phyloP scores from a whole-genome alignment of 37 sponge, comb jelly and placozoan species.

The Chondrilla cf. caribensis region DNA sequence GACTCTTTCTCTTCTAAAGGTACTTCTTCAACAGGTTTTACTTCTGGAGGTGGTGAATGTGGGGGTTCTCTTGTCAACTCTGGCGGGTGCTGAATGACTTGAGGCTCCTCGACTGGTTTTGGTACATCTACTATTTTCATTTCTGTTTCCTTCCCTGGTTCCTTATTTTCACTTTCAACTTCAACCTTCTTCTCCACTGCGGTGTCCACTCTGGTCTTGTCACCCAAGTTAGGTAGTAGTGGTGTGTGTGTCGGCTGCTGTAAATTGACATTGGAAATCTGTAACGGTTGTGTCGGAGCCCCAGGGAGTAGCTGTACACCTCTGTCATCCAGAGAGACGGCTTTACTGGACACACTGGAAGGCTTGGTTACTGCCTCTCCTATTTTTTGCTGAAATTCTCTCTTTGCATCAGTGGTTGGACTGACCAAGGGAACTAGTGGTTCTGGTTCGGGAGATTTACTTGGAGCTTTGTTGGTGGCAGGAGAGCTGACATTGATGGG shows the following conservation, averaged over 20 bases:
- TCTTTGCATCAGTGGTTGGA: background rate
- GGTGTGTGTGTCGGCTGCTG: too few species aligned
- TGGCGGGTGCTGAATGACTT: too few species aligned
- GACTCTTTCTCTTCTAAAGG: background rate
- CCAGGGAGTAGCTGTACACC: too few species aligned
- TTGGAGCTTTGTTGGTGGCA: background rate
- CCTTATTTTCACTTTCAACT: background rate
- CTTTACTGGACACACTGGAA: background rate
- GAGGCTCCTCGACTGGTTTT: background rate
- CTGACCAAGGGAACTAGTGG: background rate
- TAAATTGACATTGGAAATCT: too few species aligned
- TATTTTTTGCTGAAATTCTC: background rate
- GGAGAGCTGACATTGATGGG: background rate
- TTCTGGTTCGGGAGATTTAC: conserved; percentile 1
- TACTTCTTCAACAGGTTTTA: too few species aligned
- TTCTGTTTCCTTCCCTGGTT: background rate
- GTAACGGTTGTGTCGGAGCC: too few species aligned
- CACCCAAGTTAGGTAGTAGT: too few species aligned
- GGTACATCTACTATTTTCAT: background rate
- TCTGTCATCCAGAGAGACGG: too few species aligned
- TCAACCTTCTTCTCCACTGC: background rate
- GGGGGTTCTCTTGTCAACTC: too few species aligned
- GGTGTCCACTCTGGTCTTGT: too few species aligned
- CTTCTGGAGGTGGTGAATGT: too few species aligned
- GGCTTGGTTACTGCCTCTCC: background rate